Percentiles rank a stretch among this genome's conserved stretches.
Evolutionary conservation across 1,140 invertebrate genomes (phyloP).

Genomic region (Cotesia glomerata): DNA sequence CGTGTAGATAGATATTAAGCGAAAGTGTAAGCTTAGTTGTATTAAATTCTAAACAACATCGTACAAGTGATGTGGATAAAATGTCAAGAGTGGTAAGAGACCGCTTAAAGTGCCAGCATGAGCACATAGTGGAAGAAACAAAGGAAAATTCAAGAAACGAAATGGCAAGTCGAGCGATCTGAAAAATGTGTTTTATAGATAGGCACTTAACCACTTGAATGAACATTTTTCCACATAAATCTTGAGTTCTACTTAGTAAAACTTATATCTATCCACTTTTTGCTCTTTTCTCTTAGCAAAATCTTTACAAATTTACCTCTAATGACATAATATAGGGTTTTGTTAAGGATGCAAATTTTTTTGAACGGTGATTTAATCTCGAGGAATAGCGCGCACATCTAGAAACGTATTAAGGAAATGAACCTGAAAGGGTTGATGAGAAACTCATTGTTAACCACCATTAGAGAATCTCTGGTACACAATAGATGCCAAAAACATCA

Average conservation of each 20-base stretch:
- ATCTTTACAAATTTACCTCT: too few species aligned
- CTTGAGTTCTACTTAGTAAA: constrained; percentile 20
- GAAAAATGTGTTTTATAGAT: constrained; percentile 51
- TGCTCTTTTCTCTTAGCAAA: constrained; percentile 30
- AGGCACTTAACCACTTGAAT: constrained; percentile 31
- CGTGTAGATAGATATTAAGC: constrained; percentile 11
- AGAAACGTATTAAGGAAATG: neutral
- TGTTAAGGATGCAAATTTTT: neutral
- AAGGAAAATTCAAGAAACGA: neutral
- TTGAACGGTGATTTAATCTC: neutral
- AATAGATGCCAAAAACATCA: constrained; percentile 17
- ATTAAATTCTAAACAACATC: too few species aligned
- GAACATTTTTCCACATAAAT: constrained; percentile 47
- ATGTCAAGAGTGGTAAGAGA: constrained; percentile 28
- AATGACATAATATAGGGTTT: too few species aligned
- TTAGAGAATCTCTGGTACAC: neutral
- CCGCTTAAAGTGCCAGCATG: neutral
- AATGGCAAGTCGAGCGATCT: constrained; percentile 39
- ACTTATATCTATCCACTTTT: constrained; percentile 50
- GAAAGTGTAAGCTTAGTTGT: too few species aligned
- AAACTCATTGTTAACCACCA: constrained; percentile 15
- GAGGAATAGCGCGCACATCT: neutral
- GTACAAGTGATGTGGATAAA: neutral
- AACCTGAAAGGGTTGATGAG: constrained; percentile 1
- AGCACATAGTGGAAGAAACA: constrained; percentile 13